These are phyloP conservation scores for Tiaroga cobitis DNA, from an alignment of 2,797 vertebrate genomes.

Conservation along the genomic window DNA sequence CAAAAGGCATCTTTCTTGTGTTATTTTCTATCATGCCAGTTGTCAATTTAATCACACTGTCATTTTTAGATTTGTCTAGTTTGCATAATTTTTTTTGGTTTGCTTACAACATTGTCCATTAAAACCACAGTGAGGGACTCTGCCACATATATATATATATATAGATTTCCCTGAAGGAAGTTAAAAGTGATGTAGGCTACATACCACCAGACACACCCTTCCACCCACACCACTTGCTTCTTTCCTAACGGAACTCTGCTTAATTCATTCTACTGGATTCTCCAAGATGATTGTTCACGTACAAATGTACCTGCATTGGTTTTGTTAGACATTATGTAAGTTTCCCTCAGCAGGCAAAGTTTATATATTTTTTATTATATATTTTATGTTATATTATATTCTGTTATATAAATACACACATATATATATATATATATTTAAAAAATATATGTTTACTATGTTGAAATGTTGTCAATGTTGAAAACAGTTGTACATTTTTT, in stretches of 20 bases:
- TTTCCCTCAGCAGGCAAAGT: neutral
- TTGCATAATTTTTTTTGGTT: neutral
- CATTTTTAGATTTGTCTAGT: slow-evolving; percentile 14
- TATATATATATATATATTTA: too few species aligned
- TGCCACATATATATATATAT: slow-evolving; percentile 37
- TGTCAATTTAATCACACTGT: neutral
- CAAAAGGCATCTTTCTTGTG: neutral
- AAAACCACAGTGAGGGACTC: slow-evolving; percentile 48
- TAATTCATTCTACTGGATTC: slow-evolving; percentile 19
- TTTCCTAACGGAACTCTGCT: slow-evolving; percentile 3
- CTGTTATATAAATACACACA: too few species aligned
- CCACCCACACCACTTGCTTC: slow-evolving; percentile 37
- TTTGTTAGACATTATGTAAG: slow-evolving; percentile 4
- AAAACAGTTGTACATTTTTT: too few species aligned
- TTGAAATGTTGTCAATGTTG: too few species aligned
- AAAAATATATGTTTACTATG: too few species aligned
- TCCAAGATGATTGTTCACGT: neutral
- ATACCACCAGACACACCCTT: slow-evolving; percentile 55
- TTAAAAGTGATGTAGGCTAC: slow-evolving; percentile 49
- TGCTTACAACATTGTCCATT: slow-evolving; percentile 29
- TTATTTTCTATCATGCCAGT: neutral
- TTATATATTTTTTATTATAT: neutral
- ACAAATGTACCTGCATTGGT: neutral
- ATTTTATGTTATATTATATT: too few species aligned
- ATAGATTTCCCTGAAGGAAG: slow-evolving; percentile 55